Evolutionary conservation across 2,888 invertebrate species (phyloP).

Genomic region (Trachelus troglodyta): DNA sequence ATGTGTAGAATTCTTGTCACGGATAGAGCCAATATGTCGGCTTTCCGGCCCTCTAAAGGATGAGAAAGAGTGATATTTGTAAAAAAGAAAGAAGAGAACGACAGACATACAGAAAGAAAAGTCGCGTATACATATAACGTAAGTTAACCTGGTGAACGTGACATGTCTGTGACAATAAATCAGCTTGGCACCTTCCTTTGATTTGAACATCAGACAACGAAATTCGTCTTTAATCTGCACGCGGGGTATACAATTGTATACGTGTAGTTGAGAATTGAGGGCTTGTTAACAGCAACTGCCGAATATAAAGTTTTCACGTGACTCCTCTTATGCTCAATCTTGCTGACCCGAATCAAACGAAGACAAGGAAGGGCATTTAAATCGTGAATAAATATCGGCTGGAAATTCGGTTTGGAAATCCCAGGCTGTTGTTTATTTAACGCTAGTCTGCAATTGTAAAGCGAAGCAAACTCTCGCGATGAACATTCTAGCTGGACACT

Average conservation of each 20-base stretch:
- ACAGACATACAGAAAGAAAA: background rate
- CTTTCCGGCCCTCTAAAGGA: too few relatives aligned
- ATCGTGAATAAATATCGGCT: background rate
- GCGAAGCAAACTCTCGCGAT: slow-evolving; percentile 2
- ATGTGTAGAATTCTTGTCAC: too few relatives aligned
- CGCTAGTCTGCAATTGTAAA: slow-evolving; percentile 1
- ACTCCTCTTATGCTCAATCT: background rate
- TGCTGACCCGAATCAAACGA: background rate
- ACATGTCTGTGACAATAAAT: background rate
- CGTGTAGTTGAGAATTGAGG: background rate
- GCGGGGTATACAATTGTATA: background rate
- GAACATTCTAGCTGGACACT: background rate
- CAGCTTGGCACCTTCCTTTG: background rate
- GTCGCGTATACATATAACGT: too few relatives aligned
- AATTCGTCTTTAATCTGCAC: background rate
- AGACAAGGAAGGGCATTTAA: background rate
- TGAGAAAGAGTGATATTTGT: too few relatives aligned
- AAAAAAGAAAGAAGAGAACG: background rate
- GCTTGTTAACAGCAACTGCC: background rate
- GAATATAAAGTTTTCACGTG: too few relatives aligned
- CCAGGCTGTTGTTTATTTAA: background rate
- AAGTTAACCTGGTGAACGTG: background rate
- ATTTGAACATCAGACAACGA: background rate
- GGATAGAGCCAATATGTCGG: too few relatives aligned
- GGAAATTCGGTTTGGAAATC: background rate